Base-by-base conservation (phyloP, 2,888 invertebrate genomes). In the Gastracanthus pulcherrimus region DNA sequence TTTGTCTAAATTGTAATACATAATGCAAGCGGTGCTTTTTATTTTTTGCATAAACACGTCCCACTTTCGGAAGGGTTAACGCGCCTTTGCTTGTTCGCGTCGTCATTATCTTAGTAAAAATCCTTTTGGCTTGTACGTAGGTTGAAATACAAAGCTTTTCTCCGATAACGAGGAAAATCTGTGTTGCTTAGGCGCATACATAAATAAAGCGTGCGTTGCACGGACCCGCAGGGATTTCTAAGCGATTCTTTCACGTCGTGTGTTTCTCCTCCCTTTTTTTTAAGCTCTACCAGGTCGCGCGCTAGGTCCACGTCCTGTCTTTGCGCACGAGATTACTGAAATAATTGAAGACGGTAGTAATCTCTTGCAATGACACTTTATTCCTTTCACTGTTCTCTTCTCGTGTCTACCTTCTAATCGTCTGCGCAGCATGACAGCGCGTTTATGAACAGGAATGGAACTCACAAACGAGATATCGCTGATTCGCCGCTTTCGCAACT, bases 181-280 rank as follows among this genome's bases (percentile, higher is more conserved):
- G 19, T 7, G 23, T n/a, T 67, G 67, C 26, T 26, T 45, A 29
- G 41, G 36, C 36, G 45, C 31, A 48, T 69, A 26, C 45, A 48
- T 69, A 48, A 48, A 69, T 48, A 69, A 69, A 48, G 69, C 69
- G 69, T 62, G 62, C 62, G 19, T 36, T 9, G 19, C 19, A 19
- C 5, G 62, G 19, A 62, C 36, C 36, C 36, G 11, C 7, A 31
- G 60, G 60, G n/a, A 67, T 67, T 29, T 83, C 51, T 58, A 77
- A 71, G 76, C 64, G 78, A 76, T 80, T 67, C 31, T 60, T 60
- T 31, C 60, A 13, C 45, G 45, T n/a, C 13, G 13, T 11, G 11
- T 45, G 16, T 45, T 29, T 31, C 60, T 5, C 4, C 31, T 16
- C 13, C n/a, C n/a, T 11, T 45, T 60, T 16, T 60, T 60, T 34